Evolutionary conservation across 1,140 invertebrate species (phyloP), one percentile per base, ranked within the genome.

Genomic region (Eueides isabella): DNA sequence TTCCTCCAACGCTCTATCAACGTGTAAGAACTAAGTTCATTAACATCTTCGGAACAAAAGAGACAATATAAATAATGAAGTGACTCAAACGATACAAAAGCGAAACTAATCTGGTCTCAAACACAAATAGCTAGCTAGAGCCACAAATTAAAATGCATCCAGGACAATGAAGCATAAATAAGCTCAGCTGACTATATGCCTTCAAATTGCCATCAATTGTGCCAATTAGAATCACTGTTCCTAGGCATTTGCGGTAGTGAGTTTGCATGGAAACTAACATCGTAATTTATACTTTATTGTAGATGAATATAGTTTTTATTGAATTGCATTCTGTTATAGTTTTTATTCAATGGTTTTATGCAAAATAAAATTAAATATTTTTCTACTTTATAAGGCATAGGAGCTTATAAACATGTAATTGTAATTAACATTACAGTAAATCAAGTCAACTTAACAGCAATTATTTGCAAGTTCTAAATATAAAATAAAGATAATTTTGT

Each of bases 141-240:
- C n/a, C n/a, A n/a, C 61, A 63, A 68, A 74, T 74, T 74, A 74
- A 68, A 48, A 74, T 63, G 72, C 61, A 74, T 74, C 35, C 33
- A 35, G 41, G 30, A 63, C 66, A 68, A 68, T 35, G 65, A 35
- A 64, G 67, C 26, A 74, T 64, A 69, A 65, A 69, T 65, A 74
- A 64, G 29, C 41, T 62, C 61, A 74, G 62, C 48, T 69, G 38
- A 69, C 67, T 55, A 28, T 41, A 71, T 26, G 30, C 61, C 69
- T 55, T 69, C 41, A 64, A 69, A 74, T 69, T 69, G 72, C 61
- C 61, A 74, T 69, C 67, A 74, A 74, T 74, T 74, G 72, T 65
- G n/a, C 35, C 72, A 69, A 74, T 74, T 69, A 69, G 61, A 74
- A 74, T 74, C 72, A 74, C 72, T 74, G 67, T 68, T 65, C n/a